phyloP scores from a whole-genome alignment of 2,113 vertebrate species.

The Copsychus sechellarum region DNA sequence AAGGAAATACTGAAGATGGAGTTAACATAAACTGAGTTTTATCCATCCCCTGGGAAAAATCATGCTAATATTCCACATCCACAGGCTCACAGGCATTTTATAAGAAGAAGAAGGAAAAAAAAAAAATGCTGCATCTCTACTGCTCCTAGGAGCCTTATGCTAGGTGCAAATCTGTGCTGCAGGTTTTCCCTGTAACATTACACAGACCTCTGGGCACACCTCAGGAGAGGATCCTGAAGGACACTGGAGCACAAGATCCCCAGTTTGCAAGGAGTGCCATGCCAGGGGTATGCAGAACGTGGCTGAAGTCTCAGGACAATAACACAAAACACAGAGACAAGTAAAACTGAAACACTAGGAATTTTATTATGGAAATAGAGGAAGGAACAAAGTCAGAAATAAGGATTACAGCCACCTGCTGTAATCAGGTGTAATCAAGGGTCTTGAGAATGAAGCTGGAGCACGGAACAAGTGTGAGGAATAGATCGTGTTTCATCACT shows the following conservation, averaged over 20 bases:
- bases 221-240: background rate
- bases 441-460: background rate
- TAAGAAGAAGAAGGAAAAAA: background rate
- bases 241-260: background rate
- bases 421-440: no score
- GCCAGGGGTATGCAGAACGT: background rate
- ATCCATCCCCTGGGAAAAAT: background rate
- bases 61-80: background rate
- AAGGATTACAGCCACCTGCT: background rate
- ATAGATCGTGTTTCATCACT: background rate
- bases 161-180: background rate
- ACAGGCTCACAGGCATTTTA: background rate
- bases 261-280: background rate
- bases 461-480: background rate
- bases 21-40: background rate
- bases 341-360: background rate
- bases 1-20: background rate
- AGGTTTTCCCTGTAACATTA: background rate
- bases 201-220: background rate
- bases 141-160: background rate
- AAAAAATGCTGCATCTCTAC: background rate
- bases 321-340: background rate
- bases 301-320: background rate
- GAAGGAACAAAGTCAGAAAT: background rate
- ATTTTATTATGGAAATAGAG: constrained; percentile 18